A percentile compares a stretch with the other conserved stretches of the same genome.
Conservation (phyloP, 1,140 invertebrate species). For the Anastatus disparis region DNA sequence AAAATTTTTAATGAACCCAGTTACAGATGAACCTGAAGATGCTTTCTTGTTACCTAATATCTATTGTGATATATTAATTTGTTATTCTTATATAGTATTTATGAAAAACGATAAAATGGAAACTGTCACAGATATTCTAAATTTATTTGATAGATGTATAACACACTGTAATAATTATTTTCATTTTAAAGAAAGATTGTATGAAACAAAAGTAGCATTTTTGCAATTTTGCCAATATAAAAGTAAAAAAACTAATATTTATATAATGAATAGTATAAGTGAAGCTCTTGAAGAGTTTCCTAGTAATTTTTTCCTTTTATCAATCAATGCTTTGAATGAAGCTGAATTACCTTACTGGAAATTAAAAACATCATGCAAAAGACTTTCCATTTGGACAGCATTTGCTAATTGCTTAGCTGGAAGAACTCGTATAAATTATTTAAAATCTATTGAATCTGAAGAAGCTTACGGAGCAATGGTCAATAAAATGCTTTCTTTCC, state of each 20-base stretch:
- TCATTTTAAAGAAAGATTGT: constrained; percentile 57
- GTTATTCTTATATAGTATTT: constrained; percentile 68
- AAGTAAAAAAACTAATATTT: constrained; percentile 28
- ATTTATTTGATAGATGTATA: constrained; percentile 52
- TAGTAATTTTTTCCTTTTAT: constrained; percentile 70
- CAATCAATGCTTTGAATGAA: constrained; percentile 57
- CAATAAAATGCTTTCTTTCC: constrained; percentile 60
- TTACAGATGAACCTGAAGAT: constrained; percentile 39
- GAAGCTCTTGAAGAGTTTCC: constrained; percentile 66
- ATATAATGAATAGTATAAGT: constrained; percentile 45
- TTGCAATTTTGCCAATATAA: constrained; percentile 61
- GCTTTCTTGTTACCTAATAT: constrained; percentile 67
- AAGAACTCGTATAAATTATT: constrained; percentile 51
- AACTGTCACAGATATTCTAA: constrained; percentile 44
- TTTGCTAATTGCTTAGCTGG: constrained; percentile 56
- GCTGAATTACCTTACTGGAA: constrained; percentile 59
- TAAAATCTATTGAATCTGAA: constrained; percentile 44
- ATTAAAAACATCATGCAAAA: constrained; percentile 45
- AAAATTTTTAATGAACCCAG: constrained; percentile 22
- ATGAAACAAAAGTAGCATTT: constrained; percentile 59
- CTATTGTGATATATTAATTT: constrained; percentile 68
- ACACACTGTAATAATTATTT: constrained; percentile 47
- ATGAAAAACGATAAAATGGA: constrained; percentile 52
- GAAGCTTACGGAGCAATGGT: constrained; percentile 52
- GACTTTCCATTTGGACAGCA: constrained; percentile 51